Percentiles rank a stretch among this genome's conserved stretches.
Conservation (phyloP, 2,797 vertebrate genomes). For the Leptodactylus fallax region DNA sequence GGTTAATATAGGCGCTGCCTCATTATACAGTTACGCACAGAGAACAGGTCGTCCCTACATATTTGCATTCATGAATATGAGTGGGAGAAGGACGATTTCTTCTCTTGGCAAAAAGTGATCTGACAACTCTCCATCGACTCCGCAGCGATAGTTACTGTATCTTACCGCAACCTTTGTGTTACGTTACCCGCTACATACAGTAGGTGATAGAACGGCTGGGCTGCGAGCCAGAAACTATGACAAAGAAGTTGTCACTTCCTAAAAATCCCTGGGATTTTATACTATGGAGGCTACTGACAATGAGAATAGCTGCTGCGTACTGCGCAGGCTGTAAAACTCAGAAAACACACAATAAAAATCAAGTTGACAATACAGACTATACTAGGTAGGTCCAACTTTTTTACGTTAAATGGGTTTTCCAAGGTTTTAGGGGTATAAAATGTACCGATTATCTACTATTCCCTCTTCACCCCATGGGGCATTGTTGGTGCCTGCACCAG, state of each 20-base stretch:
- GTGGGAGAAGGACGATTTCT: background rate
- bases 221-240: background rate
- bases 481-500: no score
- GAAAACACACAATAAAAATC: no score
- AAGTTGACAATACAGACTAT: no score
- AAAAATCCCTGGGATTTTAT: background rate
- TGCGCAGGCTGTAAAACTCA: background rate
- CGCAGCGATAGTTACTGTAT: background rate
- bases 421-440: no score
- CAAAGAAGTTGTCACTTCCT: background rate
- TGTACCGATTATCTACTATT: no score
- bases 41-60: conserved; percentile 5
- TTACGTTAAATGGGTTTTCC: no score
- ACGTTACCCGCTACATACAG: no score
- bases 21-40: background rate
- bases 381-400: no score
- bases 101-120: background rate
- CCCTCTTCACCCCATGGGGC: no score
- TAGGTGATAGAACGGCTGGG: background rate
- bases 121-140: background rate
- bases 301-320: background rate
- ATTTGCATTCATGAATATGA: background rate
- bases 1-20: background rate
- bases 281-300: background rate
- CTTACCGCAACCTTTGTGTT: background rate